Conservation (phyloP, 2,797 vertebrate species). For the Muscicapa comitata region DNA sequence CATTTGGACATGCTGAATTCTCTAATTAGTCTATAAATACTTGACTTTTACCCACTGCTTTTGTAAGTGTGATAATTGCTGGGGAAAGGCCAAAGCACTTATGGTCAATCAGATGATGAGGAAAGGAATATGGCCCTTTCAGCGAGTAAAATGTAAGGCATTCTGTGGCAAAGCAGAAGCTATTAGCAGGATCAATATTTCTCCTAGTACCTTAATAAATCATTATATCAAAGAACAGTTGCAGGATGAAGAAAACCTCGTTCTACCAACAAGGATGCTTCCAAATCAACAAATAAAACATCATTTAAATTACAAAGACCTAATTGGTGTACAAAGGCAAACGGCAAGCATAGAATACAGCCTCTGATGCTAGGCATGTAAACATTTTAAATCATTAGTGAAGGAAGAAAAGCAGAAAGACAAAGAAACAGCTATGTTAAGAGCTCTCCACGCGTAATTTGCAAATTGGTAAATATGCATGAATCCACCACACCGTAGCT, state of each 20-base stretch:
- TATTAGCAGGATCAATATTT: constrained; percentile 82
- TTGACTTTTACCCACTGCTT: constrained; percentile 71
- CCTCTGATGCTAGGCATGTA: constrained; percentile 51
- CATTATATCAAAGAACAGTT: constrained; percentile 77
- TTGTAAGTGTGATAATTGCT: constrained; percentile 73
- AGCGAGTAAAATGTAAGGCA: constrained; percentile 75
- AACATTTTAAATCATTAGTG: constrained; percentile 67
- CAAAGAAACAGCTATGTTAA: constrained; percentile 57
- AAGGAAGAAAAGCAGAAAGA: constrained; percentile 65
- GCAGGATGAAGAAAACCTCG: constrained; percentile 71
- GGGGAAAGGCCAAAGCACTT: constrained; percentile 75
- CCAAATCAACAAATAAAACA: constrained; percentile 71
- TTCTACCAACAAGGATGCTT: constrained; percentile 61
- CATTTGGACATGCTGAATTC: constrained; percentile 60
- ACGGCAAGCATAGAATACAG: constrained; percentile 52
- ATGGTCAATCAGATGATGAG: constrained; percentile 73
- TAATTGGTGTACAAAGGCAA: constrained; percentile 72
- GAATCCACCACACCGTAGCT: not conserved
- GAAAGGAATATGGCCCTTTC: constrained; percentile 71
- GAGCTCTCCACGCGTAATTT: constrained; percentile 47
- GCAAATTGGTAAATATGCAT: constrained; percentile 69
- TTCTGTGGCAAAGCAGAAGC: constrained; percentile 75
- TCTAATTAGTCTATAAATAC: constrained; percentile 77
- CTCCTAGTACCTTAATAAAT: constrained; percentile 77
- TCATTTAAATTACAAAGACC: constrained; percentile 73